These are phyloP conservation scores for Acropora yongei DNA, from an alignment of 64 coral and sea anemone genomes.

Conservation along the genomic window DNA sequence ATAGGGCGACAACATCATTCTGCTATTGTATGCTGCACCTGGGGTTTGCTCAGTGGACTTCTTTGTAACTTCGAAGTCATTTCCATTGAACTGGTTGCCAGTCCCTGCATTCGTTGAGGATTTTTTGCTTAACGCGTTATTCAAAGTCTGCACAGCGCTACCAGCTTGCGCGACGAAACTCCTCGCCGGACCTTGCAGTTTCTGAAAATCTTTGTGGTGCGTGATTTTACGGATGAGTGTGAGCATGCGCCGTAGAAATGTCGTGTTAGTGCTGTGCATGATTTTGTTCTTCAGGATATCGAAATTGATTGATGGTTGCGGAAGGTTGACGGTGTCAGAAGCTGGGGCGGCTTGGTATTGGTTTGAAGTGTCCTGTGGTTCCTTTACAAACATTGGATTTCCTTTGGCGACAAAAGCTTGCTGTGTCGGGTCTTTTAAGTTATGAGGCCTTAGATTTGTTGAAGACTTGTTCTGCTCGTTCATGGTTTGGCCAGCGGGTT, in stretches of 20 bases:
- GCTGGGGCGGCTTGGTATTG: background rate
- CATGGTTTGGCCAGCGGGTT: background rate
- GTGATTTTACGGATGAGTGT: slow-evolving; percentile 89
- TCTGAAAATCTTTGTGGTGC: slow-evolving; percentile 92
- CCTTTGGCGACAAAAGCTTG: background rate
- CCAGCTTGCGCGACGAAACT: slow-evolving; percentile 73
- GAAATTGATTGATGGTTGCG: slow-evolving; percentile 68
- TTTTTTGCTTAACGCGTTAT: slow-evolving; percentile 47
- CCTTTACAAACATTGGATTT: slow-evolving; percentile 25
- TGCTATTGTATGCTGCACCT: background rate
- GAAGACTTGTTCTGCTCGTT: background rate
- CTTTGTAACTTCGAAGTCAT: background rate
- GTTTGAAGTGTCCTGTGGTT: background rate
- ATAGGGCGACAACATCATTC: background rate
- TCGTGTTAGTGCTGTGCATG: slow-evolving; percentile 77
- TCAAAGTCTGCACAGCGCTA: slow-evolving; percentile 63
- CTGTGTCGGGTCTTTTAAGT: background rate
- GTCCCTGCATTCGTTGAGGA: background rate
- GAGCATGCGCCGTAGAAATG: slow-evolving; percentile 87
- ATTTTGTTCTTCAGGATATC: slow-evolving; percentile 86
- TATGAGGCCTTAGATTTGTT: background rate
- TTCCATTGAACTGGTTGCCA: slow-evolving; percentile 1
- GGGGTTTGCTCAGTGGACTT: slow-evolving; percentile 26
- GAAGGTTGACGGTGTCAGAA: background rate
- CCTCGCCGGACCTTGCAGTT: slow-evolving; percentile 56